Conservation (phyloP, 2,888 invertebrate species). For the Cremastobaeus sp. region DNA sequence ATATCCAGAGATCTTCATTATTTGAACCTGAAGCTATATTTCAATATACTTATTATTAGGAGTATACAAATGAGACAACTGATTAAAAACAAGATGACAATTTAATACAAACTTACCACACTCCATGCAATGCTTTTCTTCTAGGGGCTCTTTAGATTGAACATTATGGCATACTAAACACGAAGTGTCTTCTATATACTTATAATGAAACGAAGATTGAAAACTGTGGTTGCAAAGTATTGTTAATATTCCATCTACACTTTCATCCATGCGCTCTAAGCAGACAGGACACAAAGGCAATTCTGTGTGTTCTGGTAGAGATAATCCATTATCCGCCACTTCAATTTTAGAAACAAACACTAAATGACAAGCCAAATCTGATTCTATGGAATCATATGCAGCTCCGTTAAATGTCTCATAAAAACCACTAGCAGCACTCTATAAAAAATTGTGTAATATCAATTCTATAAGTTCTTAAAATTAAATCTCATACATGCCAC, state of each 20-base stretch:
- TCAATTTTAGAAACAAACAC: slow-evolving; percentile 97
- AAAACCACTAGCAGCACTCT: slow-evolving; percentile 92
- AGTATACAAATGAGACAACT: too few relatives aligned
- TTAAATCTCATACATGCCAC: too few relatives aligned
- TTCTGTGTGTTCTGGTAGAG: slow-evolving; percentile 91
- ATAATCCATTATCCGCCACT: slow-evolving; percentile 87
- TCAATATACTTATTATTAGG: too few relatives aligned
- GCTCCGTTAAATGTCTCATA: slow-evolving; percentile 95
- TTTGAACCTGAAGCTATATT: slow-evolving; percentile 76
- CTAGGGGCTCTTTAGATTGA: slow-evolving; percentile 89
- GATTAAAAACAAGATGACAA: too few relatives aligned
- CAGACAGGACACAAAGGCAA: slow-evolving; percentile 98
- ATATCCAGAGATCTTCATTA: slow-evolving; percentile 96
- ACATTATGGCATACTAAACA: slow-evolving; percentile 98
- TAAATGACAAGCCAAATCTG: slow-evolving; percentile 93
- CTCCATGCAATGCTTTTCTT: slow-evolving; percentile 84
- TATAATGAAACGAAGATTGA: slow-evolving; percentile 95
- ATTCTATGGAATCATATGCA: slow-evolving; percentile 95
- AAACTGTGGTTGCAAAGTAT: slow-evolving; percentile 99
- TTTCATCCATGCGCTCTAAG: slow-evolving; percentile 98
- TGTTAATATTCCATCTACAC: slow-evolving; percentile 97
- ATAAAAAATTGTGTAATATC: too few relatives aligned
- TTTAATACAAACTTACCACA: slow-evolving; percentile 81
- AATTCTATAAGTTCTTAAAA: too few relatives aligned
- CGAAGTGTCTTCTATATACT: slow-evolving; percentile 95